Percentiles rank a stretch among this genome's conserved stretches.
Conservation (phyloP, 2,888 invertebrate genomes). For the Lithophane leautieri region DNA sequence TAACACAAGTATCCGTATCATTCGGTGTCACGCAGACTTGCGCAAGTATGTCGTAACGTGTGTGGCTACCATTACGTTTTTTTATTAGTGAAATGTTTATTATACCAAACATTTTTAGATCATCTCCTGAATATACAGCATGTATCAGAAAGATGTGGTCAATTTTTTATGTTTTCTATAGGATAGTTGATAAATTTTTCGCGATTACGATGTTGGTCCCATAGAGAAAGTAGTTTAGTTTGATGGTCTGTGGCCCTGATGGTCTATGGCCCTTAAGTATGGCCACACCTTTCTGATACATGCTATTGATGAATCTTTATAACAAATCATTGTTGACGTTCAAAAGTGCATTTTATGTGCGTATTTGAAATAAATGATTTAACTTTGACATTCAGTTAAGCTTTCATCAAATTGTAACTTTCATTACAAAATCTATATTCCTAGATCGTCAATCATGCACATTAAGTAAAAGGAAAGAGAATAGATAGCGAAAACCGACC, state of each 20-base stretch:
- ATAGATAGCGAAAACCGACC: constrained; percentile 14
- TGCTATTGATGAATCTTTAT: not conserved
- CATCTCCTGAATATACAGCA: not conserved
- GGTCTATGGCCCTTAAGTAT: no score
- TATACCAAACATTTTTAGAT: not conserved
- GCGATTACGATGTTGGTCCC: not conserved
- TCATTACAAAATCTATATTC: not conserved
- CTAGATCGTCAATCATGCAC: not conserved
- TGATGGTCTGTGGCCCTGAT: not conserved
- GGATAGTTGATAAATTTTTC: not conserved
- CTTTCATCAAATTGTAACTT: not conserved
- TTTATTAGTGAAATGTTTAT: constrained; percentile 3
- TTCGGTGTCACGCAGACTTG: no score
- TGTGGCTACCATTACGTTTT: not conserved
- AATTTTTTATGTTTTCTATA: not conserved
- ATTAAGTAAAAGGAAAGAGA: constrained; percentile 16
- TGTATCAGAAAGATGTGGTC: not conserved
- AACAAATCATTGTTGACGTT: not conserved
- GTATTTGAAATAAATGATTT: no score
- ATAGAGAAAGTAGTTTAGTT: not conserved
- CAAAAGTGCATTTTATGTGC: not conserved
- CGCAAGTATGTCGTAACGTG: no score
- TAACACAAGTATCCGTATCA: no score
- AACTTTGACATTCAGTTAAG: not conserved
- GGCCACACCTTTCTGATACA: not conserved